Base-by-base conservation (phyloP, 2,888 invertebrate species). In the Teinopalpus imperialis region DNA sequence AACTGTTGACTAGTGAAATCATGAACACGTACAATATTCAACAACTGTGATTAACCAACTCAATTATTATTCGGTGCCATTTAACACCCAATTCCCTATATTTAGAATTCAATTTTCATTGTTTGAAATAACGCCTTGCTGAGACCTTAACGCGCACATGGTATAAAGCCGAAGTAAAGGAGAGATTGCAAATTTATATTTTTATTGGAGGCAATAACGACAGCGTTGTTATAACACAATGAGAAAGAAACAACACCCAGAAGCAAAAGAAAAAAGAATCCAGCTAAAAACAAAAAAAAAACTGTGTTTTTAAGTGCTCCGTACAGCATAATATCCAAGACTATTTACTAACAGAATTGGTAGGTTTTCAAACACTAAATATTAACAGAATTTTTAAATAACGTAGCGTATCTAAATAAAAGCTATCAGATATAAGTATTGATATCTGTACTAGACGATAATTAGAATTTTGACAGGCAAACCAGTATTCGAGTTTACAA, bases 1-100 rank as follows among this genome's bases (percentile, higher is more conserved):
- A 41, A 53, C 57, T 57, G 57, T 54, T 58, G 58, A 64, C 61
- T 66, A 61, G 59, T 69, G 68, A 67, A 72, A 66, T 71, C 71
- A 70, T 66, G 66, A 59, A 54, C 32, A 42, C 49, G 32, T 32
- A 35, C 34, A 27, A 32, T 23, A 26, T 18, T 16, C 24, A 7
- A 34, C 32, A 26, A 32, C 8, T 26, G 26, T 14, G 20, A 14
- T 40, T 13, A 31, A 14, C 23, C 20, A 18, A 39, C 23, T 41
- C 30, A 10, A 7, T 16, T 5, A 8, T 4, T n/a, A 9, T 12
- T 12, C 5, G 16, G 5, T 4, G 13, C 41, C n/a, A 32, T 26
- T 12, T 26, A n/a, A 12, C 5, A 42, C 34, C 23, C 8, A 12
- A 32, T 27, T 1, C n/a, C 32, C 6, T 4, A 2, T 10, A 23